Evolutionary conservation across 2,888 invertebrate genomes (phyloP).

Genomic region (Philereme vetulata): DNA sequence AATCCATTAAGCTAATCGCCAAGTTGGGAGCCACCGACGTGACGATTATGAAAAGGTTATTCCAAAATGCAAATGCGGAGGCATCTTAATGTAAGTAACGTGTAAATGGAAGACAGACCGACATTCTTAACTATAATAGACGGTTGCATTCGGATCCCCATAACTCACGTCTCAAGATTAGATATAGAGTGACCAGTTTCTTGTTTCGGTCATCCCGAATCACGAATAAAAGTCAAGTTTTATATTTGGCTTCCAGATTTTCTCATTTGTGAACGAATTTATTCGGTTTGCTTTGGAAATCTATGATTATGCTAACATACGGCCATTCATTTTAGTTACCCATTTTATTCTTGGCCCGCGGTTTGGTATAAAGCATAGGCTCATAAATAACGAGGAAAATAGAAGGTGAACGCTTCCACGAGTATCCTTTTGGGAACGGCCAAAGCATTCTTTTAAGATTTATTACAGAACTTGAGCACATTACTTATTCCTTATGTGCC

Average conservation of each 20-base stretch:
- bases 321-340: slow-evolving; percentile 80
- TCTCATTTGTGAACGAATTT: slow-evolving; percentile 64
- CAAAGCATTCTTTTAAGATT: slow-evolving; percentile 84
- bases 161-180: slow-evolving; percentile 72
- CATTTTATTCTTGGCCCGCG: slow-evolving; percentile 79
- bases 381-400: slow-evolving; percentile 82
- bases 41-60: slow-evolving; percentile 78
- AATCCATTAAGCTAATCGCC: slow-evolving; percentile 79
- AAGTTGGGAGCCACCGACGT: slow-evolving; percentile 71
- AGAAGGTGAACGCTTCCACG: slow-evolving; percentile 82
- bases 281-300: slow-evolving; percentile 61
- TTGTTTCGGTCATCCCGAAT: slow-evolving; percentile 59
- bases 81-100: slow-evolving; percentile 77
- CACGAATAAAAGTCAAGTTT: slow-evolving; percentile 18
- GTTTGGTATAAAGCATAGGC: slow-evolving; percentile 81
- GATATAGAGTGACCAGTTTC: slow-evolving; percentile 56
- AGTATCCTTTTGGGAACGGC: slow-evolving; percentile 83
- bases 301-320: slow-evolving; percentile 74
- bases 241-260: slow-evolving; percentile 50
- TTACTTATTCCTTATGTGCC: slow-evolving; percentile 82
- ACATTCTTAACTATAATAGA: slow-evolving; percentile 64
- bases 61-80: slow-evolving; percentile 74
- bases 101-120: slow-evolving; percentile 69
- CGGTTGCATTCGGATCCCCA: slow-evolving; percentile 60
- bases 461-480: slow-evolving; percentile 81